Evolutionary conservation across 1,140 invertebrate species (phyloP).

Genomic region (Drosophila busckii): DNA sequence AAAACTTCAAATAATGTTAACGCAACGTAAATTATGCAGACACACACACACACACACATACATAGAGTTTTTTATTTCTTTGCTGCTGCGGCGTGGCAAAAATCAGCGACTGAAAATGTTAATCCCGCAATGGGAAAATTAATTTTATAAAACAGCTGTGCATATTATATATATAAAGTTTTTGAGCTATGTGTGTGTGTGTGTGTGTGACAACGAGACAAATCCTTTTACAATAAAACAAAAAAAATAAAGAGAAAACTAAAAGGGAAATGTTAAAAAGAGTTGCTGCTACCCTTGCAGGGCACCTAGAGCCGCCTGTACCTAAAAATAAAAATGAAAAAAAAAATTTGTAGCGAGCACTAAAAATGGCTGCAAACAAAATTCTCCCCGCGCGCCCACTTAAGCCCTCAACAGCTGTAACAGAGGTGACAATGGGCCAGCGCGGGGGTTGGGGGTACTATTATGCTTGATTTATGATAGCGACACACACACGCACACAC

Average conservation of each 20-base stretch:
- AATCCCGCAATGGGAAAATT: constrained; percentile 78
- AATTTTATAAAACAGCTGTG: constrained; percentile 77
- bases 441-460: neutral
- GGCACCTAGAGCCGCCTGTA: no score
- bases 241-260: neutral
- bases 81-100: neutral
- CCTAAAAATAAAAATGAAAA: no score
- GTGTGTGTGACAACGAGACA: constrained; percentile 44
- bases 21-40: no score
- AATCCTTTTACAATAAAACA: constrained; percentile 45
- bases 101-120: constrained; percentile 64
- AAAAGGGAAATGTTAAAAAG: constrained; percentile 35
- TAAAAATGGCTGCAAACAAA: no score
- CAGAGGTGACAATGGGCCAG: constrained; percentile 50
- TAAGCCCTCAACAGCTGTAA: constrained; percentile 62
- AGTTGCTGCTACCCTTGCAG: no score
- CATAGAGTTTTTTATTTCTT: no score
- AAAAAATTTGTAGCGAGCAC: no score
- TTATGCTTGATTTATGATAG: constrained; percentile 66
- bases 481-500: no score
- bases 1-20: no score
- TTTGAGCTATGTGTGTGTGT: constrained; percentile 39
- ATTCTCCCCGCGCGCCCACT: no score
- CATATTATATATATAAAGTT: constrained; percentile 27
- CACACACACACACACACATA: no score